Evolutionary conservation across 2,113 vertebrate species (phyloP), one percentile per base, ranked within the genome.

Genomic region (Butorides virescens): DNA sequence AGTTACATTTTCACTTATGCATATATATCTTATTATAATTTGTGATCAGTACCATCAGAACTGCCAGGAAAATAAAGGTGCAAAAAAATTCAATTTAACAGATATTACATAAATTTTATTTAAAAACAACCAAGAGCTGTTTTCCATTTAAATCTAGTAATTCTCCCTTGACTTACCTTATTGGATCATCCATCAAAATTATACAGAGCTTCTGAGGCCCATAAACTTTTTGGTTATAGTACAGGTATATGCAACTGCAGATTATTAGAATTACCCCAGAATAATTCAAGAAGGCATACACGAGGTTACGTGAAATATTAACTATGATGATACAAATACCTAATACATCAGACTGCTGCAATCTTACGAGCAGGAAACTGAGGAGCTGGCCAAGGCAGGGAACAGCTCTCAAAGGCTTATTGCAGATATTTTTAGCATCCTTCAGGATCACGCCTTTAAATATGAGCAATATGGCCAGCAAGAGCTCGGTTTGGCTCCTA

Each of bases 201-300:
- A 70, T 18, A 92, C 55, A 68, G 90, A 96, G 63, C 37, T 92
- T 81, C 86, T 59, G 62, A 85, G 53, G 79, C 91, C 72, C 89
- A 81, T 83, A 84, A 93, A 87, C 44, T 78, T 95, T 88, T 80
- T n/a, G 73, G 71, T 87, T 97, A 67, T 73, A 81, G 76, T 17
- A 95, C 67, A 81, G 72, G 75, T 83, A 93, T 91, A 96, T 34
- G 50, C 87, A 95, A 95, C 56, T 90, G 66, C 71, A 97, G 73
- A 97, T 95, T 90, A 86, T 86, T 76, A 96, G 66, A 96, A 96
- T 94, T 94, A 65, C 49, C 56, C 73, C 90, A 71, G 53, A 96
- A 92, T 76, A 95, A 94, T 88, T 94, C 79, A 95, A 95, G 85
- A 55, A 82, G 49, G 53, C 32, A 85, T 91, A 93, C 23, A 88